phyloP scores from a whole-genome alignment of 2,888 invertebrate species.

The Hydroisotoma schaefferi region DNA sequence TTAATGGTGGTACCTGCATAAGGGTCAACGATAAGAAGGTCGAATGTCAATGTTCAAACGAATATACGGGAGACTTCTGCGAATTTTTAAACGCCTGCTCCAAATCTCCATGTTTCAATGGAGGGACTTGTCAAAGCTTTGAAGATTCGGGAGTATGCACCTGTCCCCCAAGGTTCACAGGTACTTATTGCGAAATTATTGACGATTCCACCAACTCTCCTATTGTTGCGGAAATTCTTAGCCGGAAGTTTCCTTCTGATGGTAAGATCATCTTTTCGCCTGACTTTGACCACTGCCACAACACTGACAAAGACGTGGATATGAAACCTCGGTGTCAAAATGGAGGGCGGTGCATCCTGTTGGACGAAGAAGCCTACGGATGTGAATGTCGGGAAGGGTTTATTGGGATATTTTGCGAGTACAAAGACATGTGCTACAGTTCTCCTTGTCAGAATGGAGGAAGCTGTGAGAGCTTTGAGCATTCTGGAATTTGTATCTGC shows the following conservation, averaged over 20 bases:
- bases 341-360: slow-evolving; percentile 1
- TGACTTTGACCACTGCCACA: neutral
- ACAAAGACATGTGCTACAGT: neutral
- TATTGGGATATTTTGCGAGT: slow-evolving; percentile 7
- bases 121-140: slow-evolving; percentile 5
- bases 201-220: neutral
- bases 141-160: slow-evolving; percentile 5
- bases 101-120: slow-evolving; percentile 12
- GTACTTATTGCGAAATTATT: slow-evolving; percentile 7
- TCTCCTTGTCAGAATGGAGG: slow-evolving; percentile 16
- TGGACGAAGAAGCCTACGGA: neutral
- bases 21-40: neutral
- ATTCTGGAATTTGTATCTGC: neutral
- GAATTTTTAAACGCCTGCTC: slow-evolving; percentile 8
- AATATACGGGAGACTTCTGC: slow-evolving; percentile 7
- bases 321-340: slow-evolving; percentile 6
- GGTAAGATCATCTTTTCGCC: neutral
- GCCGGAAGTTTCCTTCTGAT: neutral
- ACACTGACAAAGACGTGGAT: neutral
- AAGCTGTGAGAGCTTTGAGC: slow-evolving; percentile 1
- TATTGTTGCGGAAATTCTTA: neutral
- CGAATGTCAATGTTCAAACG: slow-evolving; percentile 8
- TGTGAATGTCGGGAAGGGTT: slow-evolving; percentile 14
- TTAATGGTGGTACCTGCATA: slow-evolving; percentile 9
- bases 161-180: slow-evolving; percentile 5